Evolutionary conservation across 30 jellyfish, hydroid and myxozoan species (phyloP).

Genomic region (Aurelia sp.): DNA sequence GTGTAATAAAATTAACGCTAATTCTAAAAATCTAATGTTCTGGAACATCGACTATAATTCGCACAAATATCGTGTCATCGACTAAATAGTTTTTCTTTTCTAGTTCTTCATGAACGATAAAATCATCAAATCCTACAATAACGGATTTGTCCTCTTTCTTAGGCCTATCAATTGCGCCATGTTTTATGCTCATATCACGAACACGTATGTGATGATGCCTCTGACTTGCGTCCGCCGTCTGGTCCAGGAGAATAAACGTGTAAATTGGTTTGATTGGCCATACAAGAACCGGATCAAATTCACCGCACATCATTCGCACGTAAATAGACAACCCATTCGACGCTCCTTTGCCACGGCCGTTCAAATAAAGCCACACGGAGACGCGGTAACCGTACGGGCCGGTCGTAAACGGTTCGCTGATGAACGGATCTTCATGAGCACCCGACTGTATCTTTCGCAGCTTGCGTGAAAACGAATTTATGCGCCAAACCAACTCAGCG

Average conservation of each 20-base stretch:
- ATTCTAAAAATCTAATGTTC: constrained; percentile 24
- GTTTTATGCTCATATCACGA: constrained; percentile 91
- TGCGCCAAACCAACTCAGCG: constrained; percentile 97
- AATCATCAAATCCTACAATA: constrained; percentile 96
- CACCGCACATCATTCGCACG: constrained; percentile 94
- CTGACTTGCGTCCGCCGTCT: constrained; percentile 76
- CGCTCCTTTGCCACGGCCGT: constrained; percentile 98
- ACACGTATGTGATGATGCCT: constrained; percentile 90
- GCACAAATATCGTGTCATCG: constrained; percentile 91
- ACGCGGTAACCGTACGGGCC: constrained; percentile 98
- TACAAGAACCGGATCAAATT: constrained; percentile 91
- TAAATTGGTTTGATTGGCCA: constrained; percentile 98
- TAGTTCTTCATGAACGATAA: constrained; percentile 91
- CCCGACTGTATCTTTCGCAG: constrained; percentile 94
- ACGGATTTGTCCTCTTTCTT: constrained; percentile 90
- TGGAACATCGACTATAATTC: constrained; percentile 89
- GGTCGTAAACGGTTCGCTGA: constrained; percentile 94
- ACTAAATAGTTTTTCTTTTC: constrained; percentile 82
- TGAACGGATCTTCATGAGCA: constrained; percentile 93
- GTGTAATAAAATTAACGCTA: background rate
- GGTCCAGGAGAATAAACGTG: constrained; percentile 88
- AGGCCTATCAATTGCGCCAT: constrained; percentile 90
- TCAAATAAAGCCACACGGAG: constrained; percentile 92
- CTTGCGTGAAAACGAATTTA: constrained; percentile 84
- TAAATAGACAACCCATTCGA: constrained; percentile 84